Conservation (phyloP, 2,113 vertebrate species). For the Corythoichthys haematopterus region DNA sequence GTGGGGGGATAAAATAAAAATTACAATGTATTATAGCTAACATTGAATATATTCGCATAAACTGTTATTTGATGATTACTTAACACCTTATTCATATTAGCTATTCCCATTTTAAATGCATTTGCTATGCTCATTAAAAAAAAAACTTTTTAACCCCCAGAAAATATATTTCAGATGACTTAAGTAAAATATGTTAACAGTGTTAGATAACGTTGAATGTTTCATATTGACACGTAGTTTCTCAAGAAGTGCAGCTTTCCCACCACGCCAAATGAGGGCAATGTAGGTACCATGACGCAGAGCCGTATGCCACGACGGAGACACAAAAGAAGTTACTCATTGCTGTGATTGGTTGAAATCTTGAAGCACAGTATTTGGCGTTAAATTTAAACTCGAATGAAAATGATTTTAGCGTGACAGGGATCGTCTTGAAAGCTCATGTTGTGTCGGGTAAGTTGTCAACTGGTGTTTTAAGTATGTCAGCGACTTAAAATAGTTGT, state of each 20-base stretch:
- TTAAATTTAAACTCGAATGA: neutral
- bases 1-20: too few relatives aligned
- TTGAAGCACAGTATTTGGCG: constrained; percentile 2
- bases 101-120: too few relatives aligned
- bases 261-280: neutral
- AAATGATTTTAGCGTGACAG: constrained; percentile 7
- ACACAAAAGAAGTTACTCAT: constrained; percentile 22
- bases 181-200: too few relatives aligned
- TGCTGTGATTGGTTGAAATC: constrained; percentile 38
- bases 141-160: too few relatives aligned
- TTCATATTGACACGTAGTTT: too few relatives aligned
- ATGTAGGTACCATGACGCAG: neutral
- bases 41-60: too few relatives aligned
- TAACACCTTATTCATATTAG: too few relatives aligned
- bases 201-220: too few relatives aligned
- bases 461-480: neutral
- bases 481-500: neutral
- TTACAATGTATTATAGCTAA: too few relatives aligned
- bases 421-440: neutral
- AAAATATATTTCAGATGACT: too few relatives aligned
- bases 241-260: neutral
- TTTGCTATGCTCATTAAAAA: too few relatives aligned
- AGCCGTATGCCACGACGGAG: neutral
- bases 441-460: constrained; percentile 18
- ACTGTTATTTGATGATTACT: too few relatives aligned